A percentile compares a stretch with the other conserved stretches of the same genome.
Conservation (phyloP, 2,113 vertebrate species). For the Larimichthys crocea region DNA sequence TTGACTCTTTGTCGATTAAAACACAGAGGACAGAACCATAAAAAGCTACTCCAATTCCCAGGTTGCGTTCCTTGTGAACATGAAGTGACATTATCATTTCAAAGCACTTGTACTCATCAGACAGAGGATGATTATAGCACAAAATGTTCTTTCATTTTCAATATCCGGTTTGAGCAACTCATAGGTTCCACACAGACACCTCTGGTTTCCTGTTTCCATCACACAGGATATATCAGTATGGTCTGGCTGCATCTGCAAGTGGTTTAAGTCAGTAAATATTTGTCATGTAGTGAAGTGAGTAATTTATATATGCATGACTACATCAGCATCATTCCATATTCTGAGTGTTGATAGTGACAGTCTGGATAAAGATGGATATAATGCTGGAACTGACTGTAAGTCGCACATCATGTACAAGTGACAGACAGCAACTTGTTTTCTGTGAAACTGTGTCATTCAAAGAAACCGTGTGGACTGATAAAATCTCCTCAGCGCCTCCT, state of each 20-base stretch:
- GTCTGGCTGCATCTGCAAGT: background rate
- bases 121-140: background rate
- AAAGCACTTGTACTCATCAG: background rate
- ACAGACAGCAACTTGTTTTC: slow-evolving; percentile 21
- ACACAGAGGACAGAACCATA: background rate
- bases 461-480: slow-evolving; percentile 7
- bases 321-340: slow-evolving; percentile 10
- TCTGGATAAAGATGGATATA: slow-evolving; percentile 13
- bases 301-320: background rate
- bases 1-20: background rate
- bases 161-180: background rate
- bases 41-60: slow-evolving; percentile 10
- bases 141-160: no score
- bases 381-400: slow-evolving; percentile 13
- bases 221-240: background rate
- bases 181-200: background rate
- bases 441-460: slow-evolving; percentile 21
- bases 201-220: slow-evolving; percentile 3
- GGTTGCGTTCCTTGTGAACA: background rate
- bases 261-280: background rate
- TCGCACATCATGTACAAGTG: slow-evolving; percentile 1
- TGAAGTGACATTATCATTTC: background rate
- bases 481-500: background rate
- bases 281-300: slow-evolving; percentile 2
- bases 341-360: slow-evolving; percentile 8